Percentiles rank a stretch among this genome's conserved stretches.
phyloP scores from a whole-genome alignment of 1,140 invertebrate genomes.

The Steinernema feltiae region DNA sequence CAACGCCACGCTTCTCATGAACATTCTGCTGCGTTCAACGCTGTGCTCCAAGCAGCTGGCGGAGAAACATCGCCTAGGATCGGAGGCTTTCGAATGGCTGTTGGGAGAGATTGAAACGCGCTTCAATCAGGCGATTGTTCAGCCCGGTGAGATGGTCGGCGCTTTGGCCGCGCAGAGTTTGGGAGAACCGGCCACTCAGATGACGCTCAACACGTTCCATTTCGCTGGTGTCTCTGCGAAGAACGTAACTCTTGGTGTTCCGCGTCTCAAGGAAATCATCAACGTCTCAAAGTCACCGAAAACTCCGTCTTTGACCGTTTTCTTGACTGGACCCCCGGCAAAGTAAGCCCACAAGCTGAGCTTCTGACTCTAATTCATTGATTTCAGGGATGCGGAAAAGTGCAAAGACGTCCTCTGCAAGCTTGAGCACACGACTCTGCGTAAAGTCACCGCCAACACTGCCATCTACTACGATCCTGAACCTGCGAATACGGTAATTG shows the following conservation, averaged over 20 bases:
- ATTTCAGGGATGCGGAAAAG: slow-evolving; percentile 81
- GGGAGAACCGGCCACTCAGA: slow-evolving; percentile 98
- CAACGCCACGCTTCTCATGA: slow-evolving; percentile 94
- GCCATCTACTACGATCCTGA: slow-evolving; percentile 99
- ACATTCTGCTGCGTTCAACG: slow-evolving; percentile 86
- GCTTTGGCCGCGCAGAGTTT: slow-evolving; percentile 94
- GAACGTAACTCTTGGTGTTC: slow-evolving; percentile 98
- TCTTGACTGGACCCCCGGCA: slow-evolving; percentile 85
- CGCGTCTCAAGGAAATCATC: slow-evolving; percentile 84
- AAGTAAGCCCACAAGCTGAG: slow-evolving; percentile 31
- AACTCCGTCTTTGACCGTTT: slow-evolving; percentile 95
- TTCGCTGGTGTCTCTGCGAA: slow-evolving; percentile 99
- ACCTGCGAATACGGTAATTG: slow-evolving; percentile 93
- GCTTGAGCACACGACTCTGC: slow-evolving; percentile 90
- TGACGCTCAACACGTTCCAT: slow-evolving; percentile 99
- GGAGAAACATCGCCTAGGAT: slow-evolving; percentile 84
- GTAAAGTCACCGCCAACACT: slow-evolving; percentile 93
- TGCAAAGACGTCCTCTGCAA: slow-evolving; percentile 96
- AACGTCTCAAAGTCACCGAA: slow-evolving; percentile 98
- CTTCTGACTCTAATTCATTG: slow-evolving; percentile 20
- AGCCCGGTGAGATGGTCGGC: slow-evolving; percentile 62
- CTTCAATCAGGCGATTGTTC: slow-evolving; percentile 90
- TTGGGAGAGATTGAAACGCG: slow-evolving; percentile 97
- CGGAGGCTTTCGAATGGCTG: slow-evolving; percentile 97
- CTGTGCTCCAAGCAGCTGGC: slow-evolving; percentile 84